A percentile compares a stretch with the other conserved stretches of the same genome.
phyloP scores from a whole-genome alignment of 2,888 invertebrate species.

The Nasonovia ribisnigri region DNA sequence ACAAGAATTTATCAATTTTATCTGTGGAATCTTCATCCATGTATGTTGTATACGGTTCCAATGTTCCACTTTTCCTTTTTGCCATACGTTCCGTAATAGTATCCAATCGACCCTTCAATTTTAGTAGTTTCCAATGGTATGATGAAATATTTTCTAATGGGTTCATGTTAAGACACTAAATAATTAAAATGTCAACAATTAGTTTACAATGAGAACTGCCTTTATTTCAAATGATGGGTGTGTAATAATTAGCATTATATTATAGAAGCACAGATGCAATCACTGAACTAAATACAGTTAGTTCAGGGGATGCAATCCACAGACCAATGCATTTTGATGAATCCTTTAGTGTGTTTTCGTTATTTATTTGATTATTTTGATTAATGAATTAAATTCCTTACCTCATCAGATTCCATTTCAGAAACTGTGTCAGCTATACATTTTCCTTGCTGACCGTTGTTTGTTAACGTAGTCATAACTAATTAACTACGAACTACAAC shows the following conservation, averaged over 20 bases:
- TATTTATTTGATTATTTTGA: neutral
- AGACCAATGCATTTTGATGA: neutral
- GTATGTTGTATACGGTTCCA: slow-evolving; percentile 59
- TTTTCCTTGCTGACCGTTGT: neutral
- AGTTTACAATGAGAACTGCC: neutral
- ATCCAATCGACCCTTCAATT: slow-evolving; percentile 51
- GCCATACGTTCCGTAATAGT: slow-evolving; percentile 52
- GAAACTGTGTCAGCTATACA: neutral
- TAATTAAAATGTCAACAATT: neutral
- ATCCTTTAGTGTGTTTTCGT: neutral
- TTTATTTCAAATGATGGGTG: neutral
- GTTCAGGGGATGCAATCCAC: no score
- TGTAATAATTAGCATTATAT: neutral
- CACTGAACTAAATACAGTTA: no score
- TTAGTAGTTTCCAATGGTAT: slow-evolving; percentile 42
- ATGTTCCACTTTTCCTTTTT: slow-evolving; percentile 59
- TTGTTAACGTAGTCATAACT: neutral
- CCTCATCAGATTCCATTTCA: slow-evolving; percentile 7
- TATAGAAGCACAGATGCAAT: neutral
- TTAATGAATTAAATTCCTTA: slow-evolving; percentile 41
- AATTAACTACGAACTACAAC: no score
- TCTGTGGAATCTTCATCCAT: slow-evolving; percentile 64
- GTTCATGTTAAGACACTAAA: neutral
- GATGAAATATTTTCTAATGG: slow-evolving; percentile 7
- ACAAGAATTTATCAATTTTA: slow-evolving; percentile 62